Evolutionary conservation across 2,888 invertebrate species (phyloP).

Genomic region (Ametastegia equiseti): DNA sequence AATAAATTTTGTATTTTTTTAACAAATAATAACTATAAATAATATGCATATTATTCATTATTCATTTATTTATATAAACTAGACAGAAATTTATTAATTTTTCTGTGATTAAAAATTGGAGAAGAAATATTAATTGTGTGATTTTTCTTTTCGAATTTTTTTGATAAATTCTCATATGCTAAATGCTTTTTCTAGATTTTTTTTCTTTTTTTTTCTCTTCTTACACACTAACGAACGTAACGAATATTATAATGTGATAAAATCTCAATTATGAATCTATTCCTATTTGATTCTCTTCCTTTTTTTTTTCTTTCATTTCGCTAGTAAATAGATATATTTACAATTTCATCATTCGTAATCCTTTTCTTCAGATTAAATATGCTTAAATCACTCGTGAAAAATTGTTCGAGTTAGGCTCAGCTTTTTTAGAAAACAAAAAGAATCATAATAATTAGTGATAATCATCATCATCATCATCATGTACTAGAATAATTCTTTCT

Average conservation of each 20-base stretch:
- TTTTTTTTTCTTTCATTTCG: background rate
- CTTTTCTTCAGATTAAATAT: background rate
- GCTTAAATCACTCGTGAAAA: background rate
- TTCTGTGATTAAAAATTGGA: background rate
- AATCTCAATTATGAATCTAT: too few relatives aligned
- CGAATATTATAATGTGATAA: too few relatives aligned
- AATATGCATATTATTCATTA: background rate
- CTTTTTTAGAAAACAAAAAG: background rate
- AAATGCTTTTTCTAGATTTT: background rate
- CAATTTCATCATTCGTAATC: background rate
- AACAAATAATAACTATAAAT: background rate
- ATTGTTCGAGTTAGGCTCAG: background rate
- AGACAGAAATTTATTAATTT: background rate
- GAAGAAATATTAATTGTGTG: background rate
- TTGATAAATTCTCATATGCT: too few relatives aligned
- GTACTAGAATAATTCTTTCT: background rate
- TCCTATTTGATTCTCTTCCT: background rate
- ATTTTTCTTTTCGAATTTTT: background rate
- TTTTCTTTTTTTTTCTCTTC: background rate
- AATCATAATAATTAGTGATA: background rate
- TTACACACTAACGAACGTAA: too few relatives aligned
- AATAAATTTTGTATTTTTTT: background rate
- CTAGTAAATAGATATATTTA: background rate
- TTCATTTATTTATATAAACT: too few relatives aligned
- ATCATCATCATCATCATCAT: background rate